Evolutionary conservation across 1,140 invertebrate species (phyloP).

Genomic region (Magallana ariakensis): DNA sequence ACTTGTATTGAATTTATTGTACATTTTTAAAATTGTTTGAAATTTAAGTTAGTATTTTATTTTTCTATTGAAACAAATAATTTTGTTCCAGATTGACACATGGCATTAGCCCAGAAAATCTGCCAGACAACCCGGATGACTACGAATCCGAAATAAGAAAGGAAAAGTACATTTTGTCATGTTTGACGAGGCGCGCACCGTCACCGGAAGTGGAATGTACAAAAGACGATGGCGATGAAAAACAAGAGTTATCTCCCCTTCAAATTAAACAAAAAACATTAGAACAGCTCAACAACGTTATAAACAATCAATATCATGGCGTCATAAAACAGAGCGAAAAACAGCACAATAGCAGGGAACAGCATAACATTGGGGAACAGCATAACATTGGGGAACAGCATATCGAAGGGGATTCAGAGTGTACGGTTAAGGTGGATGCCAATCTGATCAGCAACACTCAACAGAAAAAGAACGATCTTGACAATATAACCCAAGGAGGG

Average conservation of each 20-base stretch:
- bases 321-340: not conserved
- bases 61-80: too few species aligned
- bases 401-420: too few species aligned
- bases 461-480: too few species aligned
- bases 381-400: too few species aligned
- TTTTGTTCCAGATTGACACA: constrained; percentile 59
- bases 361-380: not conserved
- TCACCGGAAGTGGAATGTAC: constrained; percentile 36
- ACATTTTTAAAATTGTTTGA: too few species aligned
- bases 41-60: not conserved
- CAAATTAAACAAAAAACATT: constrained; percentile 54
- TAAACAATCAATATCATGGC: constrained; percentile 53
- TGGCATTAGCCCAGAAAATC: constrained; percentile 63
- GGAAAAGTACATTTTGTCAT: constrained; percentile 61
- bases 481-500: not conserved
- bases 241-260: constrained; percentile 40
- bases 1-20: too few species aligned
- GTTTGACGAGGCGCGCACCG: constrained; percentile 52
- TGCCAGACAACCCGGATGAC: constrained; percentile 56
- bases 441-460: too few species aligned
- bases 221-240: constrained; percentile 46
- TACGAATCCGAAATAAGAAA: constrained; percentile 41
- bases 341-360: not conserved
- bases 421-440: too few species aligned
- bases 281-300: constrained; percentile 57